Evolutionary conservation across 2,888 invertebrate genomes (phyloP).

Genomic region (Platycheirus albimanus): DNA sequence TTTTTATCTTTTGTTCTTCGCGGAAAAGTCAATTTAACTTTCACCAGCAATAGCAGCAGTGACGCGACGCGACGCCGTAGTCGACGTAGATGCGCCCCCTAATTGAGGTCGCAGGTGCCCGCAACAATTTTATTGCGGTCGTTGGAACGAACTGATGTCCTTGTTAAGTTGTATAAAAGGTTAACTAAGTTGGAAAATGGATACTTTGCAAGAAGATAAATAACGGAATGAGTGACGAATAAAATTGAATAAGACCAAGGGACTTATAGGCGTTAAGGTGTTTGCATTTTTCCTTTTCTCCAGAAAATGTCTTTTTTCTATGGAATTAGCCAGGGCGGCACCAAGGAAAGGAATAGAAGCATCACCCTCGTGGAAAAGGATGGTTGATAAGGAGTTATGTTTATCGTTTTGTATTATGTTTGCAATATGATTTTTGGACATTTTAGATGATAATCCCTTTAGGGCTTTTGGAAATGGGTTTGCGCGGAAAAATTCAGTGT

Average conservation of each 20-base stretch:
- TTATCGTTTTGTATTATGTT: slow-evolving; percentile 67
- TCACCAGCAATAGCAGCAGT: slow-evolving; percentile 5
- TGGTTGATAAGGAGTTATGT: slow-evolving; percentile 52
- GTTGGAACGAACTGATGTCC: slow-evolving; percentile 63
- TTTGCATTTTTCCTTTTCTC: slow-evolving; percentile 61
- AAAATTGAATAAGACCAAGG: slow-evolving; percentile 54
- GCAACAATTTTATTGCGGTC: slow-evolving; percentile 72
- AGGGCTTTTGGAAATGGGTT: slow-evolving; percentile 50
- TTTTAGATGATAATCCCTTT: slow-evolving; percentile 58
- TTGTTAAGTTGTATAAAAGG: slow-evolving; percentile 70
- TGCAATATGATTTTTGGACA: slow-evolving; percentile 69
- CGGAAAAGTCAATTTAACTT: slow-evolving; percentile 61
- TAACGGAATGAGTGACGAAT: slow-evolving; percentile 50
- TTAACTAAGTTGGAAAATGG: slow-evolving; percentile 71
- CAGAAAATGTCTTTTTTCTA: slow-evolving; percentile 45
- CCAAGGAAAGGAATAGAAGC: neutral
- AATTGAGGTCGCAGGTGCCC: slow-evolving; percentile 73
- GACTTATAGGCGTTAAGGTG: slow-evolving; percentile 67
- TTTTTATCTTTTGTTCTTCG: neutral
- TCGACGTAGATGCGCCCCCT: no score
- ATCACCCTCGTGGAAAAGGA: slow-evolving; percentile 15
- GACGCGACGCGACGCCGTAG: neutral
- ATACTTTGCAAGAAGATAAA: slow-evolving; percentile 61
- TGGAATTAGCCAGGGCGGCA: slow-evolving; percentile 29
- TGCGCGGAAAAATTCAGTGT: slow-evolving; percentile 12